Conservation (phyloP, 1,140 invertebrate genomes). For the Musca domestica region DNA sequence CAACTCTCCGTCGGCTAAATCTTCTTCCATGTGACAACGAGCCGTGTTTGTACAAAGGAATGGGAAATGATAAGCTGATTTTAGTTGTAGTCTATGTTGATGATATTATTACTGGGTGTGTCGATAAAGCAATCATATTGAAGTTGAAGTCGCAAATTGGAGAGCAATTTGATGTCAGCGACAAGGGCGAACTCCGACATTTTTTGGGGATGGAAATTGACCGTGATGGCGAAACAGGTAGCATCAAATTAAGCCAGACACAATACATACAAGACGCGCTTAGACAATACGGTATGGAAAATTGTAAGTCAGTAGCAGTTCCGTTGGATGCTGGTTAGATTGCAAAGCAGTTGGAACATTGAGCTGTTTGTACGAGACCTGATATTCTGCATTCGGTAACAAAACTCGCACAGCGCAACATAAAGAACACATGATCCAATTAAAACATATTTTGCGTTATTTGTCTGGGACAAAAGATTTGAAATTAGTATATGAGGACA, state of each 20-base stretch:
- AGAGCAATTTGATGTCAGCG: neutral
- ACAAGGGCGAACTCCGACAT: neutral
- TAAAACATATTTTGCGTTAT: too few relatives aligned
- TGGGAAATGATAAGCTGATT: too few relatives aligned
- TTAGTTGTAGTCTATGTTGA: too few relatives aligned
- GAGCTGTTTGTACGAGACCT: neutral
- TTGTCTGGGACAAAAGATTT: too few relatives aligned
- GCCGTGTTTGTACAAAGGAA: too few relatives aligned
- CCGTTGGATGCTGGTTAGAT: slow-evolving; percentile 4
- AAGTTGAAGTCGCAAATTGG: too few relatives aligned
- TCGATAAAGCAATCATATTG: too few relatives aligned
- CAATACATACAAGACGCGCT: too few relatives aligned
- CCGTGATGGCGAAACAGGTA: neutral
- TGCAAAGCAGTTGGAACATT: slow-evolving; percentile 3
- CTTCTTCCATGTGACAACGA: neutral
- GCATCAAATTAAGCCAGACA: neutral
- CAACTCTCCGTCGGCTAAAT: neutral
- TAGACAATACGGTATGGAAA: slow-evolving; percentile 15
- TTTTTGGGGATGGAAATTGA: neutral
- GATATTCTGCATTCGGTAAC: too few relatives aligned
- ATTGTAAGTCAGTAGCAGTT: neutral
- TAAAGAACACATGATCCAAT: too few relatives aligned
- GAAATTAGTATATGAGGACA: neutral
- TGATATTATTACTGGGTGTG: too few relatives aligned
- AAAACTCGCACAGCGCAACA: too few relatives aligned